Percentiles rank a stretch among this genome's conserved stretches.
Conservation (phyloP, 2,113 vertebrate genomes). For the Lophotis ruficrista region DNA sequence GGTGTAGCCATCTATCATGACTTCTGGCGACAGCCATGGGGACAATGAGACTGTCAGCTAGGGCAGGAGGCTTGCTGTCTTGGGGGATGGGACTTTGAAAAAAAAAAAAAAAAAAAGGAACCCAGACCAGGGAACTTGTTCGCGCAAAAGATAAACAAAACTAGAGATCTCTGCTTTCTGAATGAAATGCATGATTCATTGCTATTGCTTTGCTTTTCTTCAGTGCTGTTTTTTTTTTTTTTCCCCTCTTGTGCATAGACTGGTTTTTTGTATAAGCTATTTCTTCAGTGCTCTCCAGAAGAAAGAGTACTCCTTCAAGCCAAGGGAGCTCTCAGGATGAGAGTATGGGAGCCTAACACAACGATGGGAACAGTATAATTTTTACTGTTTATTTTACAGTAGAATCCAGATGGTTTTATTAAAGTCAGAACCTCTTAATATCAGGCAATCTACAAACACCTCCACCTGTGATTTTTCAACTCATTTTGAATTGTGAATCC, state of each 20-base stretch:
- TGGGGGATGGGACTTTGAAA: conserved; percentile 18
- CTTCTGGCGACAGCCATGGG: conserved; percentile 16
- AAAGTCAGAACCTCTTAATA: background rate
- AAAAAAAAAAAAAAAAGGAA: background rate
- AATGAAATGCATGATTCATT: background rate
- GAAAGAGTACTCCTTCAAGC: background rate
- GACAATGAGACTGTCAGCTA: conserved; percentile 39
- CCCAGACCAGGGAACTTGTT: background rate
- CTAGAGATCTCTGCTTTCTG: background rate
- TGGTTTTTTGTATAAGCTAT: background rate
- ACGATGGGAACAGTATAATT: background rate
- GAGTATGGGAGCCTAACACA: background rate
- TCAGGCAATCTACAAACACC: background rate
- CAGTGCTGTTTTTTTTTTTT: background rate
- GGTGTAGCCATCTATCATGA: conserved; percentile 48
- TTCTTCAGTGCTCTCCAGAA: background rate
- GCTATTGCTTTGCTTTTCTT: background rate
- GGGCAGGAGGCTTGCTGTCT: background rate
- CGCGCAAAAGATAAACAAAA: conserved; percentile 10
- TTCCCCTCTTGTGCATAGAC: background rate
- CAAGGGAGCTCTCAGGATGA: background rate
- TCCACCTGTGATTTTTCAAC: background rate
- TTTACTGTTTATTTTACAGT: background rate
- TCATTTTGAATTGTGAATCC: background rate
- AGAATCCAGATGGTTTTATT: background rate